Evolutionary conservation across 2,888 invertebrate genomes (phyloP), one percentile per base, ranked within the genome.

Genomic region (Megastigmus dorsalis): DNA sequence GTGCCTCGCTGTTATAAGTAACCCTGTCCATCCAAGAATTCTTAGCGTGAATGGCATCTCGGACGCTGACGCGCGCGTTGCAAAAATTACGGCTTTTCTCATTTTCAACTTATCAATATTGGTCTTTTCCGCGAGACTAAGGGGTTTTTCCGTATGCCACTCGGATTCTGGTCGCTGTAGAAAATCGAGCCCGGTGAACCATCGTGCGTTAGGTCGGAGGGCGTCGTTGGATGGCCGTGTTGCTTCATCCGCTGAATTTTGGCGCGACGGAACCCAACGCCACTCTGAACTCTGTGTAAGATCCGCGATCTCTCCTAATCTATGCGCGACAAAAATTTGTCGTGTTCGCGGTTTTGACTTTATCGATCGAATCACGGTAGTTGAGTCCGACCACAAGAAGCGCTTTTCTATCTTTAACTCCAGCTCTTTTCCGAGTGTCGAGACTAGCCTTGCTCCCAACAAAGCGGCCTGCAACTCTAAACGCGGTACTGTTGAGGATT

Each of bases 371-470:
- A 62, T 13, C 1, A 62, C 48, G 4, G 33, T 62, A 0, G 15
- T 48, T 3, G 62, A 62, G 33, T 48, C 62, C 6, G 33, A 26
- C 48, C 62, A 62, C 1, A 62, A 48, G 33, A 20, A 6, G 28
- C 45, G 30, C 7, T 23, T 45, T 15, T 13, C n/a, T 13, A 48
- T 20, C 7, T 48, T 30, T 1, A 48, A 4, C 18, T 48, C 62
- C 1, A 62, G 0, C 13, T 62, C 62, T 4, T 18, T 26, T n/a
- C 1, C 6, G 1, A 48, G 5, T 5, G 4, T 15, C 7, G 30
- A 33, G 15, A 20, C 6, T n/a, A 54, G 3, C 1, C 18, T 13
- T 1, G 33, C 13, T 3, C 54, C 30, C 20, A 20, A 30, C n/a
- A 4, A 15, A 4, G 48, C 48, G 1, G 20, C 48, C 48, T 48